Evolutionary conservation across 92 coral and sea anemone genomes (phyloP), one percentile per base, ranked within the genome.

Genomic region (Pocillopora meandrina): DNA sequence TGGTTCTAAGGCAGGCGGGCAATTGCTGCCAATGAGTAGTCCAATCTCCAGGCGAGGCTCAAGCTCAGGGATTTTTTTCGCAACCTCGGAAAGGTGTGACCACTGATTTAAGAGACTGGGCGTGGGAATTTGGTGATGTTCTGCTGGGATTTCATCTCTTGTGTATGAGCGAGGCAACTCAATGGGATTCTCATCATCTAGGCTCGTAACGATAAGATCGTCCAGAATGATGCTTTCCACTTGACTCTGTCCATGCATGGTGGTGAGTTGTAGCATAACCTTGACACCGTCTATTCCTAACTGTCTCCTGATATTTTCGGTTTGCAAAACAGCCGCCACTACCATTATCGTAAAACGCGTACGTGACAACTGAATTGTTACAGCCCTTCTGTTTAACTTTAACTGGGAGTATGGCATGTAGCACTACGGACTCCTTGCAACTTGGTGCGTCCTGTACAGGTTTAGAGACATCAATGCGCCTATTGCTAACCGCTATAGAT

Each of bases 271-370:
- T 60, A 74, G 87, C 80, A 79, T 66, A 42, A 90, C 81, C 74
- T 69, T 60, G 11, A 72, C 71, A 13, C 88, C 91, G 17, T 57
- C 56, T 33, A 65, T 80, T 60, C 73, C 88, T 19, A 84, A 42
- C 47, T 84, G 88, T 19, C 75, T 76, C n/a, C 60, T 57, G 17
- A 81, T 42, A 36, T 59, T 81, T 14, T 86, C 90, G 11, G 86
- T 86, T n/a, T 15, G 36, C 36, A 35, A 86, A 86, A 72, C 89
- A 84, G 52, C 93, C 93, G 19, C 86, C 88, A 78, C 95, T 93
- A 9, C 93, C 95, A 69, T 83, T 86, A 74, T 93, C 95, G 56
- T 93, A 91, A 42, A 93, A 89, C 1, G 97, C 95, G 62, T n/a
- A n/a, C 88, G 91, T 1, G 91, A 75, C 78, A 23, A 82, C 81